A percentile compares a stretch with the other conserved stretches of the same genome.
Conservation (phyloP, 2,888 invertebrate genomes). For the Isotomurus palustris region DNA sequence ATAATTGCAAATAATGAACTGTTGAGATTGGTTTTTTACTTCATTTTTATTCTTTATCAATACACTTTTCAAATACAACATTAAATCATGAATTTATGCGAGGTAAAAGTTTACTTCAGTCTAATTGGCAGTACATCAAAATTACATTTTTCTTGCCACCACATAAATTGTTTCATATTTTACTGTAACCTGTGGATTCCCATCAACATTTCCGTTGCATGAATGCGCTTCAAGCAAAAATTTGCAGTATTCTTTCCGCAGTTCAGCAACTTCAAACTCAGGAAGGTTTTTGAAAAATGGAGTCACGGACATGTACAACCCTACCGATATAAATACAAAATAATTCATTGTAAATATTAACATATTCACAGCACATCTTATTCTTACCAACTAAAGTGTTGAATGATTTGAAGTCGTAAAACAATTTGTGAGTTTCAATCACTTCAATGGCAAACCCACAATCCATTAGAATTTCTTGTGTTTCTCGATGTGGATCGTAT, state of each 20-base stretch:
- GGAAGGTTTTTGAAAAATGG: slow-evolving; percentile 27
- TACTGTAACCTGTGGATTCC: no score
- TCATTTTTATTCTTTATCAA: no score
- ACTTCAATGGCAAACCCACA: slow-evolving; percentile 21
- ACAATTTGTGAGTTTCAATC: slow-evolving; percentile 12
- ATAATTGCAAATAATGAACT: no score
- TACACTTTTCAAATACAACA: no score
- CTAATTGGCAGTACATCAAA: no score
- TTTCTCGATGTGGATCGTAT: slow-evolving; percentile 9
- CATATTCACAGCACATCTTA: background rate
- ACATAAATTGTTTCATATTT: no score
- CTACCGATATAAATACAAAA: slow-evolving; percentile 8
- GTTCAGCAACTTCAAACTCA: slow-evolving; percentile 7
- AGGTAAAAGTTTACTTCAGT: no score
- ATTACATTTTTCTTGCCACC: no score
- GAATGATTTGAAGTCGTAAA: slow-evolving; percentile 10
- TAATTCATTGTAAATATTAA: background rate
- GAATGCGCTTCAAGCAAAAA: background rate
- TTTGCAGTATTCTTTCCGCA: slow-evolving; percentile 14
- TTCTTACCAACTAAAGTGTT: slow-evolving; percentile 22
- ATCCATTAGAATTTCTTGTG: slow-evolving; percentile 7
- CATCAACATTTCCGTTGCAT: no score
- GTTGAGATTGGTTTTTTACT: no score
- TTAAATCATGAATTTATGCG: no score
- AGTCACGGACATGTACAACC: slow-evolving; percentile 24